Evolutionary conservation across 2,797 vertebrate genomes (phyloP), one percentile per base, ranked within the genome.

Genomic region (Aldrovandia affinis): DNA sequence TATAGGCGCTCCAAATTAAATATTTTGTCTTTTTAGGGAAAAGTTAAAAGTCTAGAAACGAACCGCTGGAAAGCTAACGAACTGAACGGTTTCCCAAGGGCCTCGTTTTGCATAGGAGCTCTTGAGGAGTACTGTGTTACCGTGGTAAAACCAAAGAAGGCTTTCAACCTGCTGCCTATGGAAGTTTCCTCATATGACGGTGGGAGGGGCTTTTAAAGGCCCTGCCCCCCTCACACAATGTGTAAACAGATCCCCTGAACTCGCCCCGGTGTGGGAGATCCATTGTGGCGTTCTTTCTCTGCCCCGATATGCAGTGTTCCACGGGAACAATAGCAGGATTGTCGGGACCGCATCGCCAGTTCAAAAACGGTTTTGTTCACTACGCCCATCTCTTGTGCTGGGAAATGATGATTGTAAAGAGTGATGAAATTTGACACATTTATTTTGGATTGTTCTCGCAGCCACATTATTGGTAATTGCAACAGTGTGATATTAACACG

Each of bases 211-310:
- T 42, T 42, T 75, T 2, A 10, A 75, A 75, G 70, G 7, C 3
- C 63, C 25, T 15, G 52, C 68, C 73, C 47, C 39, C n/a, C 44
- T 81, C 61, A 75, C 61, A 91, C 92, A 93, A 94, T 93, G 89
- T 89, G 89, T 89, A 93, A 93, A 88, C 73, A 85, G 89, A 91
- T 82, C 86, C 18, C 9, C 4, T 65, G 63, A 28, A 82, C 25
- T 28, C 42, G 25, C 83, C 85, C 25, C 1, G 14, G 68, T 42
- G 68, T 73, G 36, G 68, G 68, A 42, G 70, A 44, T 25, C 65
- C 33, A 39, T 70, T 70, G 65, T 70, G 18, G 9, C 9, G 30
- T 50, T 50, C 47, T 50, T 50, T 50, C 47, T 50, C 55, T 57
- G 55, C 12, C 15, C 70, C 14, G 39, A 75, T 44, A 44, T 10